Conservation (phyloP, 2,113 vertebrate species). For the Fukomys damarensis region DNA sequence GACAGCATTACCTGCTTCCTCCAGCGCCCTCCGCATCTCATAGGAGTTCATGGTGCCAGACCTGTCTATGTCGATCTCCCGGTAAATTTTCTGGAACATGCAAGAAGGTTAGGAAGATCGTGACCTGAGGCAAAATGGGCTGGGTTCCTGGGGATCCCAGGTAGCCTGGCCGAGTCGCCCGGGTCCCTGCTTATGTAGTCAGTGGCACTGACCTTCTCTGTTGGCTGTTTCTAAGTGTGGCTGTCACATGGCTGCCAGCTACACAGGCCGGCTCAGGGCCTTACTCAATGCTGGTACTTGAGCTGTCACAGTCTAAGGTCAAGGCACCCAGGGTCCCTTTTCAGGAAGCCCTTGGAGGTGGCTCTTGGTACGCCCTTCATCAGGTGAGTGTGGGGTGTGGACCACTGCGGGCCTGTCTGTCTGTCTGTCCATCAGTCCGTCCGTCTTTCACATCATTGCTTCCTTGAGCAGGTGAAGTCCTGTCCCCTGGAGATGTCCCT, state of each 20-base stretch:
- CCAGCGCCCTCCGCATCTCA: constrained; percentile 88
- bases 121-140: not conserved
- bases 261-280: not conserved
- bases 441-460: not conserved
- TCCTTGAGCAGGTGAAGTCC: not conserved
- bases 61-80: constrained; percentile 87
- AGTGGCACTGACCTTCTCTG: not conserved
- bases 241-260: not conserved
- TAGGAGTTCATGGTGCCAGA: constrained; percentile 89
- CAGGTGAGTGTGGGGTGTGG: not conserved
- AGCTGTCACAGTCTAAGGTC: not conserved
- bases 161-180: not conserved
- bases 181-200: not conserved
- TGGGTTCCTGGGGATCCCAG: accelerated
- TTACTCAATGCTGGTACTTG: not conserved
- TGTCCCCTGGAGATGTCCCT: not conserved
- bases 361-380: not conserved
- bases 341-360: too few relatives aligned
- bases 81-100: constrained; percentile 87
- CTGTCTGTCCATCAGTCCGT: too few relatives aligned
- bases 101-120: constrained; percentile 7
- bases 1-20: constrained; percentile 84
- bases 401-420: not conserved
- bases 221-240: not conserved
- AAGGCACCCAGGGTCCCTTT: not conserved